Evolutionary conservation across 2,888 invertebrate genomes (phyloP), one percentile per base, ranked within the genome.

Genomic region (Pandemis cinnamomeana): DNA sequence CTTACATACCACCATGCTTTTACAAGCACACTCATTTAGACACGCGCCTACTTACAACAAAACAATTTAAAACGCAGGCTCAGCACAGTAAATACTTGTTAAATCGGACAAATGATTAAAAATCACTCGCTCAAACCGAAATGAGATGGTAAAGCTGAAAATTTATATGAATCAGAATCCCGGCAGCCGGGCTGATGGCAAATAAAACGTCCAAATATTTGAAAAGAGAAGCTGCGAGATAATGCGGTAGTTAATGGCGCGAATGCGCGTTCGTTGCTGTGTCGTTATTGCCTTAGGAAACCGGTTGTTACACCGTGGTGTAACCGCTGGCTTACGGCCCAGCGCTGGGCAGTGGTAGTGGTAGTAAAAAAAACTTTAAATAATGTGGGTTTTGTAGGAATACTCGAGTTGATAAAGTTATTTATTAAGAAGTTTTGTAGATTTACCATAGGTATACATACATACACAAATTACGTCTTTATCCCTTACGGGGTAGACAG

Each of bases 131-230:
- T 53, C 42, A 58, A 51, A 62, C 48, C 41, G 63, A 63, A 63
- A 72, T 63, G 63, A 72, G 62, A 48, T 27, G 62, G 41, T 2
- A 53, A 67, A 72, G 55, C 62, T 68, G 68, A 60, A 71, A 72
- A 72, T 68, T 44, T 63, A 68, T 76, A 73, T 77, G 72, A 77
- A 75, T 77, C 75, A 60, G 70, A 61, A 68, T 77, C 63, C 61
- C 44, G 61, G 66, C 44, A 36, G 69, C 71, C 73, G 51, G 68
- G 67, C 70, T 82, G 80, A 82, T 78, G 79, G 81, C 78, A 80
- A 87, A 87, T 88, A 86, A 89, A 88, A 87, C 81, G 87, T 86
- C 82, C 84, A 87, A 91, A 90, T 89, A 89, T 90, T 90, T 88
- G 86, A 84, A 87, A 88, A 87, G 85, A 83, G 83, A 78, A 86